Evolutionary conservation across 2,888 invertebrate genomes (phyloP).

Genomic region (Monoplex corrugatus): DNA sequence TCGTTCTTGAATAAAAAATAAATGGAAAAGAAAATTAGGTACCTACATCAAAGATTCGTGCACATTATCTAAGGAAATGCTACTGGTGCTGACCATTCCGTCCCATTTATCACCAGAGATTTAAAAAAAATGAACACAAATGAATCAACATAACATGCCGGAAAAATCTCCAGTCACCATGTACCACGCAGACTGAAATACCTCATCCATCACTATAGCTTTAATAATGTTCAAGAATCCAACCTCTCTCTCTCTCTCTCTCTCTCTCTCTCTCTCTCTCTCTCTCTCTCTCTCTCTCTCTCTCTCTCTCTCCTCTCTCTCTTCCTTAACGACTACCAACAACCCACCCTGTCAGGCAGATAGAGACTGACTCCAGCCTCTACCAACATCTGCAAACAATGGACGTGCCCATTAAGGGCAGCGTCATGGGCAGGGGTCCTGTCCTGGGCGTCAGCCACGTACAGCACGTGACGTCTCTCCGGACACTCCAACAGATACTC

Average conservation of each 20-base stretch:
- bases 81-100: no score
- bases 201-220: no score
- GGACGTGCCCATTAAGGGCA: slow-evolving; percentile 87
- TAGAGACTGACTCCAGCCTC: slow-evolving; percentile 62
- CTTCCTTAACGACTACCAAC: background rate
- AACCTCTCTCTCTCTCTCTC: background rate
- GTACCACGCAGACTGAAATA: no score
- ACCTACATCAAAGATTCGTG: no score
- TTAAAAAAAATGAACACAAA: no score
- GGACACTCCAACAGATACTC: slow-evolving; percentile 92
- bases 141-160: no score
- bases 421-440: slow-evolving; percentile 95
- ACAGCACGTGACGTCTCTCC: slow-evolving; percentile 83
- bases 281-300: slow-evolving; percentile 15
- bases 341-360: slow-evolving; percentile 60
- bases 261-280: background rate
- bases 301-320: slow-evolving; percentile 15
- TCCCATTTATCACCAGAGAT: no score
- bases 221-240: background rate
- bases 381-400: slow-evolving; percentile 60
- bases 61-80: no score
- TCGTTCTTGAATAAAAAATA: no score
- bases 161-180: no score
- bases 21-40: no score
- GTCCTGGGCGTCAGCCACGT: slow-evolving; percentile 91